phyloP scores from a whole-genome alignment of 2,888 invertebrate species.

The Amphipyra tragopoginis region DNA sequence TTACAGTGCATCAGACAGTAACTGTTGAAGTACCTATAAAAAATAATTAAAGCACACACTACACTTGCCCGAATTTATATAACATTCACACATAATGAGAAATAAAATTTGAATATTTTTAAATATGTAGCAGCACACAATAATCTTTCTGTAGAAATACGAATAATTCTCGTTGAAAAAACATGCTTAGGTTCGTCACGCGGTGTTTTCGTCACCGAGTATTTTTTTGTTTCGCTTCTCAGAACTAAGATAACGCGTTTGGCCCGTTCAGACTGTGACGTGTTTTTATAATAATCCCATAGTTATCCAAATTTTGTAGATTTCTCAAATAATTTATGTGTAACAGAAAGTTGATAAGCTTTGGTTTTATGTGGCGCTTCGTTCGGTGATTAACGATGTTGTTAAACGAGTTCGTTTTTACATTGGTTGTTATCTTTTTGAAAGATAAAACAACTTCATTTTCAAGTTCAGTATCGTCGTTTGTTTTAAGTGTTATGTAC shows the following conservation, averaged over 20 bases:
- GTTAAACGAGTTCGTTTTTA: constrained; percentile 61
- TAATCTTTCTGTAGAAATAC: too few relatives aligned
- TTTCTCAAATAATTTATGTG: constrained; percentile 65
- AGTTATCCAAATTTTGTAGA: constrained; percentile 64
- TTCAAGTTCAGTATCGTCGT: constrained; percentile 45
- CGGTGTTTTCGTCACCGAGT: constrained; percentile 67
- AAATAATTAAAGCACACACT: too few relatives aligned
- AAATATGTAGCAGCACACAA: too few relatives aligned
- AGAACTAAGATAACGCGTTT: constrained; percentile 74
- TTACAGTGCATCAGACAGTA: too few relatives aligned
- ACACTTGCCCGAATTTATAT: too few relatives aligned
- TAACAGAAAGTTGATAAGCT: constrained; percentile 67
- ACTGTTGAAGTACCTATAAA: background rate
- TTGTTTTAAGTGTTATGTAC: constrained; percentile 48
- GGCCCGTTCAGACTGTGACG: constrained; percentile 65
- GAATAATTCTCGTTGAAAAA: constrained; percentile 22
- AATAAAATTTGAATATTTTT: too few relatives aligned
- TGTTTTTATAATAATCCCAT: constrained; percentile 72
- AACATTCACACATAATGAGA: too few relatives aligned
- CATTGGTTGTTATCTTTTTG: constrained; percentile 60
- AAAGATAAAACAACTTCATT: constrained; percentile 56
- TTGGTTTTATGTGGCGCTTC: constrained; percentile 61
- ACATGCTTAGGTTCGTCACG: constrained; percentile 56
- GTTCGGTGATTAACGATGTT: constrained; percentile 58
- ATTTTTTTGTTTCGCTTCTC: constrained; percentile 75